phyloP scores from a whole-genome alignment of 2,113 vertebrate genomes.

The Prochilodus magdalenae region DNA sequence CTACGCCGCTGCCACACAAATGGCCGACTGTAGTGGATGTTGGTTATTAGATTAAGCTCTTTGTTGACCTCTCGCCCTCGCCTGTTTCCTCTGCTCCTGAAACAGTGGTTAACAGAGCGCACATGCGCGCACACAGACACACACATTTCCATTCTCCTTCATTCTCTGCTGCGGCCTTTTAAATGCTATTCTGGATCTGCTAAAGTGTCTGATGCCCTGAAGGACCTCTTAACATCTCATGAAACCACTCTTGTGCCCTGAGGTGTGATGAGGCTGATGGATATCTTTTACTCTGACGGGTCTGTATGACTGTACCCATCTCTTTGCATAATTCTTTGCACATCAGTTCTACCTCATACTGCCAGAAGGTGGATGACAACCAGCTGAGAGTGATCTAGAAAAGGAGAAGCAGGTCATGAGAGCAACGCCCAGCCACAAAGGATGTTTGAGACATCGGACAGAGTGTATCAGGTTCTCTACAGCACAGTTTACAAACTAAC shows the following conservation, averaged over 20 bases:
- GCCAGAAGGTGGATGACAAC: not conserved
- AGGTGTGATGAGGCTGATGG: not conserved
- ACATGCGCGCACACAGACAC: not conserved
- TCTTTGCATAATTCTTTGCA: not conserved
- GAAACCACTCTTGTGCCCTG: not conserved
- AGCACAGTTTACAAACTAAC: constrained; percentile 47
- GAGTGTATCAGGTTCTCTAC: constrained; percentile 19
- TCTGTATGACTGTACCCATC: not conserved
- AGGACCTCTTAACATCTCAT: constrained; percentile 30
- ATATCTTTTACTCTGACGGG: not conserved
- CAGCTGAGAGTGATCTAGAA: too few relatives aligned
- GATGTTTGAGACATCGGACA: constrained; percentile 34
- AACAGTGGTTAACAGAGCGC: constrained; percentile 9
- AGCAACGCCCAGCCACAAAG: constrained; percentile 22
- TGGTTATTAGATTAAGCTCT: constrained; percentile 53
- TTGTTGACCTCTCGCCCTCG: constrained; percentile 32
- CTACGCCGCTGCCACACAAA: constrained; percentile 50
- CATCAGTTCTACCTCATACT: not conserved
- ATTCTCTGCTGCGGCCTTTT: not conserved
- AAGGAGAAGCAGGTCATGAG: not conserved
- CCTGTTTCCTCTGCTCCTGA: constrained; percentile 40
- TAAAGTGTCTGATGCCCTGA: not conserved
- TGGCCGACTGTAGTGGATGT: constrained; percentile 47
- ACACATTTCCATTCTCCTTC: constrained; percentile 1
- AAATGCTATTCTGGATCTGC: constrained; percentile 17